Evolutionary conservation across 2,888 invertebrate species (phyloP).

Genomic region (Eudasyphora cyanicolor): DNA sequence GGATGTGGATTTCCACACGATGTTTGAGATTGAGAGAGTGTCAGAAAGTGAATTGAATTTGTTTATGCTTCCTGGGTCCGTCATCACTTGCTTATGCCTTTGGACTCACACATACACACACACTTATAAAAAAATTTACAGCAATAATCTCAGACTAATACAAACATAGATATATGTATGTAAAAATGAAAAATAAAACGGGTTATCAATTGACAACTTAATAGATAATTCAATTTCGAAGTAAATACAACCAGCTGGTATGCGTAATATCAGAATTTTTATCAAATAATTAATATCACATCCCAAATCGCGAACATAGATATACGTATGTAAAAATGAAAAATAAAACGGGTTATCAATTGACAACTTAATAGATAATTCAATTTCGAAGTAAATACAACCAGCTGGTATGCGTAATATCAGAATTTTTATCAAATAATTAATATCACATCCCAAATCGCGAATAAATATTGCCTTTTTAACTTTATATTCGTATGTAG

Average conservation of each 20-base stretch:
- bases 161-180: not conserved
- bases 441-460: too few species aligned
- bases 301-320: too few species aligned
- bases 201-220: not conserved
- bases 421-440: too few species aligned
- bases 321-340: not conserved
- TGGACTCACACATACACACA: not conserved
- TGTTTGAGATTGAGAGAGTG: constrained; percentile 30
- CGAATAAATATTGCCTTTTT: too few species aligned
- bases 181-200: not conserved
- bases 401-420: too few species aligned
- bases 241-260: too few species aligned
- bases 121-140: too few species aligned
- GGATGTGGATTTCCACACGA: constrained; percentile 29
- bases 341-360: not conserved
- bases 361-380: not conserved
- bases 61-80: constrained; percentile 56
- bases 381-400: too few species aligned
- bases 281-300: too few species aligned
- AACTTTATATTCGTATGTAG: not conserved
- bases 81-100: constrained; percentile 42
- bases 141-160: not conserved
- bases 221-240: too few species aligned
- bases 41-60: constrained; percentile 60
- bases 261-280: too few species aligned